Conservation (phyloP, 2,888 invertebrate species). For the Pyrocoelia pectoralis region DNA sequence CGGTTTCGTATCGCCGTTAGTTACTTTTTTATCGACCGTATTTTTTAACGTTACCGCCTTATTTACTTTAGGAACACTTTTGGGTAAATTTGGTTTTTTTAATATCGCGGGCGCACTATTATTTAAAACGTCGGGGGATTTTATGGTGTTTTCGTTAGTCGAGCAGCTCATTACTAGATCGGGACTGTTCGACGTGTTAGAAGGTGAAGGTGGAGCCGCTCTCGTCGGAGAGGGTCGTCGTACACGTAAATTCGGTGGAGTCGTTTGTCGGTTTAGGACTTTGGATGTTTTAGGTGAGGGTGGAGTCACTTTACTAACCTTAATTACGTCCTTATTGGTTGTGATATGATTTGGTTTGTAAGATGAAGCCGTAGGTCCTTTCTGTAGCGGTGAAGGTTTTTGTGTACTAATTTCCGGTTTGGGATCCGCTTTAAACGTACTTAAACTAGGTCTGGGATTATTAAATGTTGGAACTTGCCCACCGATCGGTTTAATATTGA, state of each 20-base stretch:
- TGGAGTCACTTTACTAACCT: slow-evolving; percentile 27
- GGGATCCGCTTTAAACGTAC: slow-evolving; percentile 48
- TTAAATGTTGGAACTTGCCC: background rate
- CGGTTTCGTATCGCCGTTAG: slow-evolving; percentile 40
- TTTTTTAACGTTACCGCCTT: slow-evolving; percentile 59
- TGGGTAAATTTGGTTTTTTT: slow-evolving; percentile 57
- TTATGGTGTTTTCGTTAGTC: slow-evolving; percentile 54
- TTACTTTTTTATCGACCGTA: slow-evolving; percentile 41
- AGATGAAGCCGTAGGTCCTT: slow-evolving; percentile 44
- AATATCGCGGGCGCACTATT: slow-evolving; percentile 56
- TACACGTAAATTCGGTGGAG: slow-evolving; percentile 63
- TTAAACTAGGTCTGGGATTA: slow-evolving; percentile 43
- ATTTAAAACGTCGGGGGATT: slow-evolving; percentile 71
- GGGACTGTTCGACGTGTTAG: slow-evolving; percentile 67
- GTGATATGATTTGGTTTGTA: slow-evolving; percentile 37
- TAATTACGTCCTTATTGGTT: slow-evolving; percentile 13
- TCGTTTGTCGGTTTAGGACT: slow-evolving; percentile 48
- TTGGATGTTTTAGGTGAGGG: slow-evolving; percentile 35
- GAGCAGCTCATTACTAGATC: slow-evolving; percentile 78
- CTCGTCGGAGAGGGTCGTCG: slow-evolving; percentile 54
- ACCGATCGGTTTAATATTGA: background rate
- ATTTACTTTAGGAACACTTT: slow-evolving; percentile 61
- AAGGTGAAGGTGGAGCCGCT: slow-evolving; percentile 45
- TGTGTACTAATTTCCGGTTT: slow-evolving; percentile 43
- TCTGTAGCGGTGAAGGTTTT: slow-evolving; percentile 41